Base-by-base conservation (phyloP, 2,797 vertebrate genomes). In the Furcifer pardalis region DNA sequence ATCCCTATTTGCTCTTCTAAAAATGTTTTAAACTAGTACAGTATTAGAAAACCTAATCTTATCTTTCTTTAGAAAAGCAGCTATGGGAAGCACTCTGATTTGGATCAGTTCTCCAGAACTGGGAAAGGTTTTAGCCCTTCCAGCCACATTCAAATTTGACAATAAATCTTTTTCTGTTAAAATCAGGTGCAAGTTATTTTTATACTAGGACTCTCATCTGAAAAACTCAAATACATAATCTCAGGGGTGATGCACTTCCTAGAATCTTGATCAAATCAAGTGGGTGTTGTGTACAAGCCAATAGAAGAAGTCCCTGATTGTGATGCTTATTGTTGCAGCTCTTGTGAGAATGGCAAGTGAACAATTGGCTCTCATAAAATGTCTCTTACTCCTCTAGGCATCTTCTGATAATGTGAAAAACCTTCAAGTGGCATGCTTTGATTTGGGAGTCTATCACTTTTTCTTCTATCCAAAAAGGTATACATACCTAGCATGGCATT, bases 151-250 rank as follows among this genome's bases (percentile, higher is more conserved):
- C 15, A 35, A 6, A 66, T 1, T 66, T 66, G 12, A 2, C 15
- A 66, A 62, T 8, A 30, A 27, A 27, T 9, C 60, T 30, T 63
- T 63, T 63, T n/a, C n/a, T 75, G 44, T 80, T 75, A 42, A 68
- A 83, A 40, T 35, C 46, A 68, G 27, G 30, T 66, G 17, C 32
- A 66, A 69, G 40, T 77, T 37, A 86, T 81, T 77, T 71, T 35
- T 52, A 30, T 62, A 62, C 69, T 37, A 75, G 25, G 52, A 76
- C 9, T 81, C 74, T 75, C 30, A 21, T 74, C 19, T 44, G 23
- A 27, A 56, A 56, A 56, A 15, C 19, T 56, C 52, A 21, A 56
- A 56, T 25, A 7, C 35, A 49, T 59, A 68, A 42, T 15, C 49
- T 80, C 71, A 68, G 44, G 42, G 44, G 10, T 44, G 62, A 19